Evolutionary conservation across 2,797 vertebrate genomes (phyloP).

Genomic region (Sparus aurata): DNA sequence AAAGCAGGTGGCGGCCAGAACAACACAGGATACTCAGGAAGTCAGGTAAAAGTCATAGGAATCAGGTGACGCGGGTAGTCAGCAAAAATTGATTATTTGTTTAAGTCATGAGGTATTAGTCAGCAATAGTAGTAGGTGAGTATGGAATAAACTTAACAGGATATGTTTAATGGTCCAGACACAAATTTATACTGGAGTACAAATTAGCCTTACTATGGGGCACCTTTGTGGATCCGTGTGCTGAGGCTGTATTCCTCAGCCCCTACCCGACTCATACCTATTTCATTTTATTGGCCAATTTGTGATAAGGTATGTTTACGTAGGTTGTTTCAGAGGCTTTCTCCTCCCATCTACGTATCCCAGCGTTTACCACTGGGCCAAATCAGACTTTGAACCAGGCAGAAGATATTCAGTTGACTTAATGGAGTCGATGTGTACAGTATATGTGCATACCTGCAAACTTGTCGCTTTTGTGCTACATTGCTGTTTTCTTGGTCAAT

Average conservation of each 20-base stretch:
- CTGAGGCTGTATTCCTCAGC: no score
- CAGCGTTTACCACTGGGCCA: neutral
- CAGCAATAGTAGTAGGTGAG: neutral
- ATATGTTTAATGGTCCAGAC: neutral
- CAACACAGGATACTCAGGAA: constrained; percentile 4
- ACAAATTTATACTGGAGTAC: neutral
- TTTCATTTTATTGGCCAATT: neutral
- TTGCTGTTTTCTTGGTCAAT: no score
- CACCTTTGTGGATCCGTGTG: no score
- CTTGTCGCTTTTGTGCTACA: no score
- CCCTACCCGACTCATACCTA: no score
- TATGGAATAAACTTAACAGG: neutral
- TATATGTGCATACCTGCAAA: no score
- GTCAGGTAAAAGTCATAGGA: constrained; percentile 51
- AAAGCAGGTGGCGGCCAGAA: constrained; percentile 26
- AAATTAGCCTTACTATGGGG: no score
- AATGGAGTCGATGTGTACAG: neutral
- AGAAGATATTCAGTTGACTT: neutral
- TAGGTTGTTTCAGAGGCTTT: neutral
- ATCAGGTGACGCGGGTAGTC: neutral
- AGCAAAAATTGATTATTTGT: neutral
- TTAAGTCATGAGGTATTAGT: neutral
- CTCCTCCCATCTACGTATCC: neutral
- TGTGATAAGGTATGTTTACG: neutral
- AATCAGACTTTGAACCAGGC: constrained; percentile 54